Evolutionary conservation across 2,113 vertebrate species (phyloP).

Genomic region (Heterotilapia buettikoferi): DNA sequence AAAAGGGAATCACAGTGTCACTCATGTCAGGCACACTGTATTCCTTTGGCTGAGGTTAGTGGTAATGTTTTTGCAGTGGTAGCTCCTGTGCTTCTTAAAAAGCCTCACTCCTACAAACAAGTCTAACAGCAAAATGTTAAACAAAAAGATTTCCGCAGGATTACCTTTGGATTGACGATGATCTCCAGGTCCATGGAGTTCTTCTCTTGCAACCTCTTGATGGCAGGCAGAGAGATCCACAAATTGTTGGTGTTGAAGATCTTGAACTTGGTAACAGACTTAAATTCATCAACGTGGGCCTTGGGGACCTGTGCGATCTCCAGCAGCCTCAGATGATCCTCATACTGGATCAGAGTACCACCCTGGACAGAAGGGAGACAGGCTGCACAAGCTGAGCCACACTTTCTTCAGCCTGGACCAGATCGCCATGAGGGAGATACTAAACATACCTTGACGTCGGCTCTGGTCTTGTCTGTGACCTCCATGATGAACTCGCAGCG

Average conservation of each 20-base stretch:
- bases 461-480: conserved; percentile 95
- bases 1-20: accelerated
- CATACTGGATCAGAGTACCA: conserved; percentile 90
- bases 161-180: conserved; percentile 95
- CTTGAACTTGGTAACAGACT: conserved; percentile 98
- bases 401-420: background rate
- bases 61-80: background rate
- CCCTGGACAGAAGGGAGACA: conserved; percentile 71
- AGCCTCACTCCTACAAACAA: background rate
- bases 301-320: conserved; percentile 98
- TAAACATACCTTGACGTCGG: conserved; percentile 82
- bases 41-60: background rate
- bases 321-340: conserved; percentile 89
- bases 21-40: background rate
- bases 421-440: accelerated
- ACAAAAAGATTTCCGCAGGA: background rate
- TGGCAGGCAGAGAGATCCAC: conserved; percentile 92
- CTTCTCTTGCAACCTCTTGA: conserved; percentile 86
- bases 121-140: background rate
- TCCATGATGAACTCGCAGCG: conserved; percentile 98
- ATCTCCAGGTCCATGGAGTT: conserved; percentile 93
- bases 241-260: conserved; percentile 99
- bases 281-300: conserved; percentile 94
- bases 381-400: background rate
- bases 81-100: background rate